These are phyloP conservation scores for Drosophila melanosoma DNA, from an alignment of 2,888 invertebrate genomes.

Conservation along the genomic window DNA sequence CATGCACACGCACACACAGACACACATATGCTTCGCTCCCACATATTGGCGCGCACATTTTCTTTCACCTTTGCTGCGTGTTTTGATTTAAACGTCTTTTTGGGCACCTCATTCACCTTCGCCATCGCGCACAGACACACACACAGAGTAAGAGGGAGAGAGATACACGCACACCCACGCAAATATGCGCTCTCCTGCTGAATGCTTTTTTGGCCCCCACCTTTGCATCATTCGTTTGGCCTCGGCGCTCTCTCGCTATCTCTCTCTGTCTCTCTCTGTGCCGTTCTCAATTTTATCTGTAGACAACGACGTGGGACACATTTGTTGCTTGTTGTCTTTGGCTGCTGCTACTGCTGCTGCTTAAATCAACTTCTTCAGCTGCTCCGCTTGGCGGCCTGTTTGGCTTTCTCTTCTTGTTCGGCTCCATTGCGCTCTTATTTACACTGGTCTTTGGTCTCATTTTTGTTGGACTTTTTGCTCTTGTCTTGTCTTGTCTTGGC, in stretches of 20 bases:
- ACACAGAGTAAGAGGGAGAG: constrained; percentile 1
- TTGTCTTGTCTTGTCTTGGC: constrained; percentile 23
- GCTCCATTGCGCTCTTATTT: constrained; percentile 57
- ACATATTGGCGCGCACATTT: constrained; percentile 78
- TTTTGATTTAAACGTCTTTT: constrained; percentile 71
- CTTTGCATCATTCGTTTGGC: constrained; percentile 25
- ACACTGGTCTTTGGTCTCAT: constrained; percentile 33
- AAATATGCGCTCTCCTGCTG: constrained; percentile 42
- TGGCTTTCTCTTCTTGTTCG: constrained; percentile 63
- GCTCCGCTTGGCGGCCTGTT: constrained; percentile 32
- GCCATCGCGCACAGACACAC: constrained; percentile 9
- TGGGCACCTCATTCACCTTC: constrained; percentile 45
- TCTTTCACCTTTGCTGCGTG: constrained; percentile 76
- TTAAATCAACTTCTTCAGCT: constrained; percentile 47
- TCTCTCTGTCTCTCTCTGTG: constrained; percentile 6
- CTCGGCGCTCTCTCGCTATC: constrained; percentile 22
- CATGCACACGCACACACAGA: constrained; percentile 27
- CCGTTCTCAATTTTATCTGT: constrained; percentile 28
- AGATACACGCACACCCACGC: constrained; percentile 63
- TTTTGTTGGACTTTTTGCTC: constrained; percentile 12
- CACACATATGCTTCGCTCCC: constrained; percentile 31
- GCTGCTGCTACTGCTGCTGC: constrained; percentile 20
- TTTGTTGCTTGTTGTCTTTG: constrained; percentile 66
- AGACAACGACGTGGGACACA: constrained; percentile 31
- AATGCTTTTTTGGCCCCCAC: constrained; percentile 43